These are phyloP conservation scores for Cephus nigrinus DNA, from an alignment of 2,888 invertebrate species.

Conservation along the genomic window DNA sequence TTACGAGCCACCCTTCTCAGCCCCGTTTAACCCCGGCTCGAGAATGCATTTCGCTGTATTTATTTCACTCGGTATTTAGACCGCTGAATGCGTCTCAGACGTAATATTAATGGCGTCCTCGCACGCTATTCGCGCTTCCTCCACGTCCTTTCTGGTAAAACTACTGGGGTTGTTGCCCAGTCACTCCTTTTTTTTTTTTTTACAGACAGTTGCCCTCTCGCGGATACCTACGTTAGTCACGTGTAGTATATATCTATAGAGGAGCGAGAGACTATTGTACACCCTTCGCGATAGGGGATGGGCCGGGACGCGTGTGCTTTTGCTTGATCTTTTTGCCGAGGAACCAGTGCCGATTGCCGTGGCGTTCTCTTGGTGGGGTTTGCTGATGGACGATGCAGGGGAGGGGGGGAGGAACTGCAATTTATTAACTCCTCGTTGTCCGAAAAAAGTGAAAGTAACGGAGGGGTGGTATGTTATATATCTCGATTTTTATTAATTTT, in stretches of 20 bases:
- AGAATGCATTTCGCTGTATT: constrained; percentile 2
- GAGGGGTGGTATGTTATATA: no score
- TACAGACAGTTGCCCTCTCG: neutral
- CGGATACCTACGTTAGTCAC: neutral
- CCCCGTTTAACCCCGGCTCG: neutral
- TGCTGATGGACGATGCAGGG: neutral
- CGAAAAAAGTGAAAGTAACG: no score
- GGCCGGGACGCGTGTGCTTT: neutral
- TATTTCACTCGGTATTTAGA: constrained; percentile 4
- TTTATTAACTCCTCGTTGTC: neutral
- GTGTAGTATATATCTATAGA: neutral
- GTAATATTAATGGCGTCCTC: constrained; percentile 9
- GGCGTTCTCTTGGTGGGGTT: neutral
- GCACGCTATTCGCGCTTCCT: constrained; percentile 10
- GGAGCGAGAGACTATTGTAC: neutral
- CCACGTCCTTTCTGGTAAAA: neutral
- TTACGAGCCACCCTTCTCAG: neutral
- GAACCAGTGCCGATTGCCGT: neutral
- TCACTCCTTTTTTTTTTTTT: neutral
- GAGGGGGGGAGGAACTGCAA: neutral
- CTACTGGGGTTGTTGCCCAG: neutral
- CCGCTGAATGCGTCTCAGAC: neutral
- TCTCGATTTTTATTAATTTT: neutral
- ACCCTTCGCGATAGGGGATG: neutral
- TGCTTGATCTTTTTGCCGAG: neutral